Evolutionary conservation across 2,888 invertebrate genomes (phyloP).

Genomic region (Acanthosepion lycidas): DNA sequence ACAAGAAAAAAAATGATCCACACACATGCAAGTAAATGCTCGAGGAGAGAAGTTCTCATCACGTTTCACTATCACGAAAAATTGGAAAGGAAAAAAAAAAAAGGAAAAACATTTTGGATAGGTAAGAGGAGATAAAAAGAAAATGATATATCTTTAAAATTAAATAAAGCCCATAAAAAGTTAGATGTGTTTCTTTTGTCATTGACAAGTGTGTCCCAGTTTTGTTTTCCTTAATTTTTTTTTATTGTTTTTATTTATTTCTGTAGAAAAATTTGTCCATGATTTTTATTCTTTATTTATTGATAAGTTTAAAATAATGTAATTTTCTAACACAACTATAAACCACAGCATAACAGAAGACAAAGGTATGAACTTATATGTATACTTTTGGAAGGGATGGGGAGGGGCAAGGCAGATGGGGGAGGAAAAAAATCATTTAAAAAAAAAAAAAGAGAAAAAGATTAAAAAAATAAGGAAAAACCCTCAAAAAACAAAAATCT

Average conservation of each 20-base stretch:
- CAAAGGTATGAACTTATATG: not conserved
- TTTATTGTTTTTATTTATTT: not conserved
- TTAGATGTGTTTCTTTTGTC: not conserved
- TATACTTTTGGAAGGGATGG: not conserved
- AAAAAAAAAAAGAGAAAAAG: not conserved
- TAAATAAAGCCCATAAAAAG: not conserved
- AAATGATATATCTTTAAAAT: not conserved
- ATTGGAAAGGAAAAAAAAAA: not conserved
- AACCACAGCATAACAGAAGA: not conserved
- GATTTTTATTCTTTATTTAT: not conserved
- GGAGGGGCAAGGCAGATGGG: not conserved
- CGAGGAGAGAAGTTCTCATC: not conserved
- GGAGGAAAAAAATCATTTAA: not conserved
- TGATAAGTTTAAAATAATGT: not conserved
- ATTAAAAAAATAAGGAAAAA: not conserved
- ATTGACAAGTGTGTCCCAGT: not conserved
- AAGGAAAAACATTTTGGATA: too few species aligned
- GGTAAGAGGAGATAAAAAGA: not conserved
- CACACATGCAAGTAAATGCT: constrained; percentile 14
- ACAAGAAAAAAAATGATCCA: not conserved
- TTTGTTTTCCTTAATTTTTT: not conserved
- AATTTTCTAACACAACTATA: constrained; percentile 15
- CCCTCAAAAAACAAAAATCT: not conserved
- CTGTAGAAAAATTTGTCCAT: constrained; percentile 17
- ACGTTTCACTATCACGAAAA: not conserved